A percentile compares a stretch with the other conserved stretches of the same genome.
Conservation (phyloP, 2,888 invertebrate genomes). For the Drosophila acutilabella region DNA sequence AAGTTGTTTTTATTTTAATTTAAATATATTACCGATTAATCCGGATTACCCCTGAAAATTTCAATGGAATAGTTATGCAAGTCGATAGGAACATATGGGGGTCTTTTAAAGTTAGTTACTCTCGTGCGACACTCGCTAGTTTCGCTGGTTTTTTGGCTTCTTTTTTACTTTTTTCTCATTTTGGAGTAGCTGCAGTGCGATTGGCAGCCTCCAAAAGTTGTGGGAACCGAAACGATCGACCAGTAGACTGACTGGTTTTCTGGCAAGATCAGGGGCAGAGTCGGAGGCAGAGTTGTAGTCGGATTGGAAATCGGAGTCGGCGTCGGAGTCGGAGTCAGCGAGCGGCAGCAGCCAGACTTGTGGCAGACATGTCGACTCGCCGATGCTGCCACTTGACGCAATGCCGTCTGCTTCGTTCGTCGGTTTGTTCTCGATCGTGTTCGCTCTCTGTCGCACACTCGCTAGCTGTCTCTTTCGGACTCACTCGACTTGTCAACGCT, state of each 20-base stretch:
- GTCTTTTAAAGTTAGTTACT: neutral
- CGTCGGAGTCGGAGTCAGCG: neutral
- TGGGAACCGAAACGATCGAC: slow-evolving; percentile 54
- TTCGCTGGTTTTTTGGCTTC: neutral
- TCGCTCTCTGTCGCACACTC: neutral
- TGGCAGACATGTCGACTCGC: slow-evolving; percentile 74
- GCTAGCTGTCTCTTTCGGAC: slow-evolving; percentile 17
- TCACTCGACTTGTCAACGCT: slow-evolving; percentile 37
- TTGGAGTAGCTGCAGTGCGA: slow-evolving; percentile 64
- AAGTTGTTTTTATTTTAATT: too few relatives aligned
- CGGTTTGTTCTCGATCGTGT: slow-evolving; percentile 23
- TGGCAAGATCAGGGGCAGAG: slow-evolving; percentile 8
- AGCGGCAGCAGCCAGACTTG: slow-evolving; percentile 59
- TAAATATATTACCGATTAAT: too few relatives aligned
- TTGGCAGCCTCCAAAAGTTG: slow-evolving; percentile 57
- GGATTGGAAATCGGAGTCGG: slow-evolving; percentile 16
- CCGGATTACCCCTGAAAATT: too few relatives aligned
- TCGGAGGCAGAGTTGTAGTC: neutral
- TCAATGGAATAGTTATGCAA: too few relatives aligned
- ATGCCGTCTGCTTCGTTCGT: slow-evolving; percentile 69
- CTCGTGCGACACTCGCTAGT: neutral
- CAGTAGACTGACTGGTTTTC: slow-evolving; percentile 16
- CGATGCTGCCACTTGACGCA: slow-evolving; percentile 81
- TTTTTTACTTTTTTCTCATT: slow-evolving; percentile 2
- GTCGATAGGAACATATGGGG: neutral